Conservation (phyloP, 2,113 vertebrate species). For the Leptosomus discolor region DNA sequence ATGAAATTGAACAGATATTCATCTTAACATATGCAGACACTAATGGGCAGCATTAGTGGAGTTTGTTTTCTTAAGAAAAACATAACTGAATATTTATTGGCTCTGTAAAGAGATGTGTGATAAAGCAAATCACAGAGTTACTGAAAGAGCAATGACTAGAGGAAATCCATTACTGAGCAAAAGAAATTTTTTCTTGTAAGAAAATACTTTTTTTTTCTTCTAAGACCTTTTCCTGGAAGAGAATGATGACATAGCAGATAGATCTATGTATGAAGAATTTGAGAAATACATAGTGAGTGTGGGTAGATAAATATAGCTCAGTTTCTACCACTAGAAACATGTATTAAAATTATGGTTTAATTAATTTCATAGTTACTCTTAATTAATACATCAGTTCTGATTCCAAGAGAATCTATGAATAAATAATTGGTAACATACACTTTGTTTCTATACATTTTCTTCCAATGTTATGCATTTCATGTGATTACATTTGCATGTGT, state of each 20-base stretch:
- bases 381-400: slow-evolving; percentile 67
- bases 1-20: not conserved
- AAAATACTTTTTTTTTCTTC: not conserved
- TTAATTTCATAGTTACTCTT: slow-evolving; percentile 49
- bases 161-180: not conserved
- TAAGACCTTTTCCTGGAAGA: not conserved
- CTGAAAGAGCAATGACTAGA: not conserved
- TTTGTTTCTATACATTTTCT: slow-evolving; percentile 45
- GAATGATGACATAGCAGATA: not conserved
- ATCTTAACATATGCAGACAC: not conserved
- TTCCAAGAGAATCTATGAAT: slow-evolving; percentile 44
- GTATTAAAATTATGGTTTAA: slow-evolving; percentile 40
- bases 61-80: not conserved
- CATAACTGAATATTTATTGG: not conserved
- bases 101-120: not conserved
- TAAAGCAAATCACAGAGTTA: not conserved
- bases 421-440: slow-evolving; percentile 3
- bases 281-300: not conserved
- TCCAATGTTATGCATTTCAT: not conserved
- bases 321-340: not conserved
- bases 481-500: slow-evolving; percentile 10
- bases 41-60: not conserved
- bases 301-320: slow-evolving; percentile 13
- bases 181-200: not conserved
- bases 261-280: not conserved